phyloP scores from a whole-genome alignment of 2,888 invertebrate species.

The Rhopalosiphum nymphaeae region DNA sequence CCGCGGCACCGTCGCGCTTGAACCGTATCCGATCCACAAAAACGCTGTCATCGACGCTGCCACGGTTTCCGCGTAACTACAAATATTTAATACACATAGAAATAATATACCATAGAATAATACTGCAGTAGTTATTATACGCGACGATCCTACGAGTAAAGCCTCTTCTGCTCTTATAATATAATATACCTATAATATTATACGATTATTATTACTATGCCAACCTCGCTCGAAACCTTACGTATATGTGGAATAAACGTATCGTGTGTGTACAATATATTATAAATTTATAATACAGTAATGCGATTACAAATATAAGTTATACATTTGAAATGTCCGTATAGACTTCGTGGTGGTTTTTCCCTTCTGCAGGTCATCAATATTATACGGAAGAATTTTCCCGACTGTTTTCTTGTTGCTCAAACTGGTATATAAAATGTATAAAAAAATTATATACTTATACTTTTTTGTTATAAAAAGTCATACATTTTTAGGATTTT shows the following conservation, averaged over 20 bases:
- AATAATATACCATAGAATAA: background rate
- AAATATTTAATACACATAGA: background rate
- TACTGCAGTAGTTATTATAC: background rate
- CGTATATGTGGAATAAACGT: background rate
- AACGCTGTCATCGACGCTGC: background rate
- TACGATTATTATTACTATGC: background rate
- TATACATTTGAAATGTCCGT: background rate
- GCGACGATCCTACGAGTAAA: background rate
- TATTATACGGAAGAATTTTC: background rate
- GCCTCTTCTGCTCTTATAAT: background rate
- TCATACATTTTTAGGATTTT: background rate
- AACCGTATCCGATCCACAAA: slow-evolving; percentile 32
- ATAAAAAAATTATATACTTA: background rate
- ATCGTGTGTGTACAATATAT: background rate
- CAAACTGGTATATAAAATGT: background rate
- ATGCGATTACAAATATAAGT: background rate
- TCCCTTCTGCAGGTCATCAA: background rate
- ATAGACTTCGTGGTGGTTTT: background rate
- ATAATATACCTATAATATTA: background rate
- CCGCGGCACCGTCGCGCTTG: background rate
- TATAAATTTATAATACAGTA: background rate
- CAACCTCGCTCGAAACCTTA: background rate
- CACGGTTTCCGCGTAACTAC: background rate
- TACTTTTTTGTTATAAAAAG: background rate
- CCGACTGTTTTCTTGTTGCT: background rate